These are phyloP conservation scores for Psophia crepitans DNA, from an alignment of 2,113 vertebrate species.

Conservation along the genomic window DNA sequence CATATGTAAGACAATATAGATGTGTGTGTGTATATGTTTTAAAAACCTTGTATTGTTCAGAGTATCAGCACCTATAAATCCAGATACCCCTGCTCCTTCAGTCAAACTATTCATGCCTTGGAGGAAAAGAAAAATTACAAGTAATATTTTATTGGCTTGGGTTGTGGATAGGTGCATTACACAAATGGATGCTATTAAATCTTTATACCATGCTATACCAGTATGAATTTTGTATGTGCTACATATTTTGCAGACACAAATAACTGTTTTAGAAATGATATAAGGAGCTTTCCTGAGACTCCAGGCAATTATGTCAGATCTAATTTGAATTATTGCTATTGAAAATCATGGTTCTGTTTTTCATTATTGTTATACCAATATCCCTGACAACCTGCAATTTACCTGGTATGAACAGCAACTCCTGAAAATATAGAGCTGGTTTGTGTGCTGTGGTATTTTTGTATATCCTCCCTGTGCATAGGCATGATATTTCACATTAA, in stretches of 20 bases:
- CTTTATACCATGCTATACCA: background rate
- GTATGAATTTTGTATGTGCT: slow-evolving; percentile 31
- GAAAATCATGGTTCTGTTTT: slow-evolving; percentile 56
- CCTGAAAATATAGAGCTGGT: slow-evolving; percentile 5
- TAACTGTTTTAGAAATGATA: slow-evolving; percentile 31
- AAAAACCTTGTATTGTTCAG: background rate
- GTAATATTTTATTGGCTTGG: slow-evolving; percentile 24
- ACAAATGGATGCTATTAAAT: slow-evolving; percentile 37
- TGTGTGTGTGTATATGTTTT: background rate
- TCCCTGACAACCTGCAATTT: slow-evolving; percentile 26
- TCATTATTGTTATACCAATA: slow-evolving; percentile 12
- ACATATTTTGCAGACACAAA: slow-evolving; percentile 41
- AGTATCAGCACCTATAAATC: background rate
- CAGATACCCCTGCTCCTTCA: background rate
- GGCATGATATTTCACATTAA: slow-evolving; percentile 2
- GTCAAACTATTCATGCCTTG: background rate
- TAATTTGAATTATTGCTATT: slow-evolving; percentile 61
- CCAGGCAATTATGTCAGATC: slow-evolving; percentile 38
- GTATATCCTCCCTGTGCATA: background rate
- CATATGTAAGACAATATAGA: background rate
- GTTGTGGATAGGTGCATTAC: background rate
- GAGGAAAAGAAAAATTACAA: background rate
- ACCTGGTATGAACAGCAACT: slow-evolving; percentile 33
- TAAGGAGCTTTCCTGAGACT: slow-evolving; percentile 14
- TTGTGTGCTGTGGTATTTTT: background rate